Base-by-base conservation (phyloP, 1,140 invertebrate species). In the Aphidius gifuensis region DNA sequence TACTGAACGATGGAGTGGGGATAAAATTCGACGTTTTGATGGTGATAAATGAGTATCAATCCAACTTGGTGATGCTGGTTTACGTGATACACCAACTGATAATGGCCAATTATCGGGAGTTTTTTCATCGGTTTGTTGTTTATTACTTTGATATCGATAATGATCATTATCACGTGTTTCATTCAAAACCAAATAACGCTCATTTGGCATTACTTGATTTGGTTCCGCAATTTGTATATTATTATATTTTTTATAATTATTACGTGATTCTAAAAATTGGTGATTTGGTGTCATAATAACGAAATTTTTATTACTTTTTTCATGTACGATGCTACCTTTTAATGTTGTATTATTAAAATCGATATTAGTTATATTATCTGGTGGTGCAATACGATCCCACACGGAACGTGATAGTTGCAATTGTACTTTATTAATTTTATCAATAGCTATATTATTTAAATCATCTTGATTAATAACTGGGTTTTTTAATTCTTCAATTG, bases 371-470 rank as follows among this genome's bases (percentile, higher is more conserved):
- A 49, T 21, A 49, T 64, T 66, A 6, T 69, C 71, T 5, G 71
- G 61, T 3, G 80, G 78, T 6, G 74, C 75, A 40, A 81, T 80
- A 21, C 80, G 71, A 68, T 81, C 75, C 80, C 80, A 80, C 21
- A 80, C 79, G 2, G 79, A 77, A 21, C 73, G 64, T 0, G 78
- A 74, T 44, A 81, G 56, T 55, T 78, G 78, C 66, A 58, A 79
- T 42, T 77, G 74, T 7, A 80, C 64, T 53, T 79, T 78, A 53
- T 74, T 81, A 1, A 78, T 78, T 62, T 80, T 74, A 32, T 76
- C 75, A 23, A 80, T 65, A 8, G 78, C 80, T 54, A 74, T 69
- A 49, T 74, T 79, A 32, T 32, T 16, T 80, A 62, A 66, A 81
- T 79, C 40, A 70, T 74, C 50, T 80, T 72, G 7, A 80, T 80